These are phyloP conservation scores for Prosapia bicincta DNA, from an alignment of 2,888 invertebrate genomes.

Conservation along the genomic window DNA sequence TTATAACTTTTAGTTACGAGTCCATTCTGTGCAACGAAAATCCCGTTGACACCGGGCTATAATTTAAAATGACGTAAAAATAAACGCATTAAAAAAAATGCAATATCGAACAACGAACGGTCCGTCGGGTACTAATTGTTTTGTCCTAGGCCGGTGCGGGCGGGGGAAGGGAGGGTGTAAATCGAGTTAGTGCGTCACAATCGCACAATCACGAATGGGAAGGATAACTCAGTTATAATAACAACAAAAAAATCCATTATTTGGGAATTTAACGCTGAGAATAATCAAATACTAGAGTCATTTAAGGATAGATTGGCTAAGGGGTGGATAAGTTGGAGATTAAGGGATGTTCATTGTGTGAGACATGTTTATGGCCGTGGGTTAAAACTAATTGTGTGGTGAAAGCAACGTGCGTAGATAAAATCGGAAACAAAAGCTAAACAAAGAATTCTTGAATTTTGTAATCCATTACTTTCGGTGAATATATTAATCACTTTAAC, in stretches of 20 bases:
- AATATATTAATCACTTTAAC: too few relatives aligned
- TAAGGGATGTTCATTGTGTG: too few relatives aligned
- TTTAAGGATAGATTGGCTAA: slow-evolving; percentile 17
- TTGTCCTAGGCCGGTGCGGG: not conserved
- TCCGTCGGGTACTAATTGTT: not conserved
- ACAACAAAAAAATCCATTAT: slow-evolving; percentile 30
- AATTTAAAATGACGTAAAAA: not conserved
- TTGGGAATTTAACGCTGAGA: slow-evolving; percentile 27
- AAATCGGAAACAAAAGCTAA: too few relatives aligned
- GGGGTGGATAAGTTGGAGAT: not conserved
- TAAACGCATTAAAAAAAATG: not conserved
- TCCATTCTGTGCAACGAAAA: too few relatives aligned
- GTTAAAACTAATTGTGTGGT: too few relatives aligned
- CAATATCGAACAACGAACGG: not conserved
- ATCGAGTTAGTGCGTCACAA: slow-evolving; percentile 15
- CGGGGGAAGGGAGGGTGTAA: slow-evolving; percentile 16
- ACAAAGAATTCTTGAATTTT: too few relatives aligned
- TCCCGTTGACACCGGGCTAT: not conserved
- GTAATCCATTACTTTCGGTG: too few relatives aligned
- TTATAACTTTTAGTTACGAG: too few relatives aligned
- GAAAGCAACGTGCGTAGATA: too few relatives aligned
- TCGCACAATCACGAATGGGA: slow-evolving; percentile 20
- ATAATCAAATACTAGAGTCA: slow-evolving; percentile 29
- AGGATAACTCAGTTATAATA: slow-evolving; percentile 26
- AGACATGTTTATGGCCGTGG: too few relatives aligned